Evolutionary conservation across 1,140 invertebrate genomes (phyloP).

Genomic region (Diachasmimorpha longicaudata): DNA sequence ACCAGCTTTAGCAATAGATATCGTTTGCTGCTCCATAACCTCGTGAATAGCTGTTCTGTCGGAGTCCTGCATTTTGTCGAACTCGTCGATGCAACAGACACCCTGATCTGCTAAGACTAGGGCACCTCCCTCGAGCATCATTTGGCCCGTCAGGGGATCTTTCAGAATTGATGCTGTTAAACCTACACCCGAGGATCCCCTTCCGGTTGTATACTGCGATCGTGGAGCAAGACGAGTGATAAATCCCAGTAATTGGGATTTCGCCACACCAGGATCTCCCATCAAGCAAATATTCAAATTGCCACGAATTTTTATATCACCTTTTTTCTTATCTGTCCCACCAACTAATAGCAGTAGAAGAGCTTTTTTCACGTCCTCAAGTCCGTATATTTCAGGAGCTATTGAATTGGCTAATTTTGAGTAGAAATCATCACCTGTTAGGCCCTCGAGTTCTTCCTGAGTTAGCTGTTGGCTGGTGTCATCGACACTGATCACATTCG

Average conservation of each 20-base stretch:
- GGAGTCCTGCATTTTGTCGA: constrained; percentile 98
- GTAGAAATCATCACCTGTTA: constrained; percentile 90
- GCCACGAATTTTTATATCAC: constrained; percentile 84
- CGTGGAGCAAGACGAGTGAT: constrained; percentile 92
- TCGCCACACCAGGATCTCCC: constrained; percentile 99
- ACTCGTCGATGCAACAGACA: constrained; percentile 99
- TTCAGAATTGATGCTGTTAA: constrained; percentile 98
- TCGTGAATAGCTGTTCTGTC: constrained; percentile 99
- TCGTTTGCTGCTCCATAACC: constrained; percentile 99
- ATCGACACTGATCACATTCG: constrained; percentile 83
- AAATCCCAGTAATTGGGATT: constrained; percentile 95
- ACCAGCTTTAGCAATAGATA: constrained; percentile 99
- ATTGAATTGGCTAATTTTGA: constrained; percentile 90
- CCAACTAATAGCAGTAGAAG: constrained; percentile 92
- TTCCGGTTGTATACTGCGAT: constrained; percentile 94
- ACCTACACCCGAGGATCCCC: constrained; percentile 97
- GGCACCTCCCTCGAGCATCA: constrained; percentile 98
- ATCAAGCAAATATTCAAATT: constrained; percentile 99
- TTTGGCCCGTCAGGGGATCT: constrained; percentile 96
- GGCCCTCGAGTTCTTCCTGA: constrained; percentile 77
- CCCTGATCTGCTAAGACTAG: constrained; percentile 96
- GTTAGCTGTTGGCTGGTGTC: constrained; percentile 75
- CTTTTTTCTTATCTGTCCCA: constrained; percentile 88
- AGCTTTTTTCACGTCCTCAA: constrained; percentile 98
- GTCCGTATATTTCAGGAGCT: constrained; percentile 99